Base-by-base conservation (phyloP, 2,113 vertebrate genomes). In the Athene cunicularia region DNA sequence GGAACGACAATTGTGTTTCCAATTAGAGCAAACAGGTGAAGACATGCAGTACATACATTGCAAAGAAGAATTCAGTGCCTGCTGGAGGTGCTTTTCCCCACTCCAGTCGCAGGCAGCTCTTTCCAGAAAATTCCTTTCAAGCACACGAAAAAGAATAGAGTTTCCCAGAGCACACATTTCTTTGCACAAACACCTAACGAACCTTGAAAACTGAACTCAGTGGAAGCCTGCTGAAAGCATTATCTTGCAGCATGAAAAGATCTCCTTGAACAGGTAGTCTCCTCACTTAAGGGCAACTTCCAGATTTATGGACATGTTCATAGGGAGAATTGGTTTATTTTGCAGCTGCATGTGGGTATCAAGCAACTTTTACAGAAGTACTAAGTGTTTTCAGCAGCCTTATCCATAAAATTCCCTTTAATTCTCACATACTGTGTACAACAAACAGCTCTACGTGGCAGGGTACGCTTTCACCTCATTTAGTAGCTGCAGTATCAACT, bases 191-290 rank as follows among this genome's bases (percentile, higher is more conserved):
- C 13, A 32, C 37, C 37, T 27, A 50, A 56, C 16, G 30, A 24
- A 81, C 14, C 66, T 24, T 20, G 32, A 28, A 27, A 77, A 16
- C 33, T 4, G 8, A 60, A 14, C 32, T 14, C 21, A 2, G 30
- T 15, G 18, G 37, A 35, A 74, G 47, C 30, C 33, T 39, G 79
- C 13, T 23, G 41, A 56, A 43, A 85, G n/a, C 19, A 16, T 27
- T 9, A 59, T 0, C 3, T 7, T n/a, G 32, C 33, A 32, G 27
- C 12, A 4, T 0, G 21, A 75, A 77, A n/a, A 18, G 7, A 22
- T 10, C 49, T 73, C 53, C 41, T 58, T 27, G 10, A 56, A n/a
- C 5, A 60, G 35, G 37, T 6, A 56, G 6, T 2, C 8, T 28
- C 64, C 41, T 76, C 64, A 52, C 28, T 49, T 4, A 32, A 53